Evolutionary conservation across 2,113 vertebrate species (phyloP).

Genomic region (Micromys minutus): DNA sequence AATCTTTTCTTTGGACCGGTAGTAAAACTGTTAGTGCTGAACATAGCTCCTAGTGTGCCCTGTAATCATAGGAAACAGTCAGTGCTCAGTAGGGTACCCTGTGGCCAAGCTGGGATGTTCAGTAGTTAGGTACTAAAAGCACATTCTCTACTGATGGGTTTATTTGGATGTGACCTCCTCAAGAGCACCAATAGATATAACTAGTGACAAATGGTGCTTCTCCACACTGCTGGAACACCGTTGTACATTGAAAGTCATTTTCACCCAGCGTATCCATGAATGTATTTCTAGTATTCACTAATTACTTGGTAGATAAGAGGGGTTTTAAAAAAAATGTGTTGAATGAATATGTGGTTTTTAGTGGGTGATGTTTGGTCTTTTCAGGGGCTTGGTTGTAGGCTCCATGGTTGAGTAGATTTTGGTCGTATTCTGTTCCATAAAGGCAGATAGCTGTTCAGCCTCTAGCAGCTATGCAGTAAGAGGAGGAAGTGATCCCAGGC

Average conservation of each 20-base stretch:
- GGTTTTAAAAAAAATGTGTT: slow-evolving; percentile 4
- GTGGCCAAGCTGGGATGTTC: too few species aligned
- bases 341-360: slow-evolving; percentile 8
- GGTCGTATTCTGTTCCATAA: background rate
- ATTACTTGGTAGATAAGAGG: background rate
- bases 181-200: background rate
- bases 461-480: background rate
- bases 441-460: background rate
- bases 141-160: background rate
- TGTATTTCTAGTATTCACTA: background rate
- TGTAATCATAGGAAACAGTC: background rate
- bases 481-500: background rate
- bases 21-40: background rate
- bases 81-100: background rate
- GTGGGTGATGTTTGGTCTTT: background rate
- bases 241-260: background rate
- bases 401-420: background rate
- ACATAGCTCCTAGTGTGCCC: background rate
- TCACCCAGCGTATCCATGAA: background rate
- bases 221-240: background rate
- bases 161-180: background rate
- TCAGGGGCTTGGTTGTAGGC: background rate
- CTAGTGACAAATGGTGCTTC: background rate
- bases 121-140: background rate
- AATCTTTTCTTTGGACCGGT: background rate